These are phyloP conservation scores for Arnoldichthys spilopterus DNA, from an alignment of 2,797 vertebrate genomes.

Conservation along the genomic window DNA sequence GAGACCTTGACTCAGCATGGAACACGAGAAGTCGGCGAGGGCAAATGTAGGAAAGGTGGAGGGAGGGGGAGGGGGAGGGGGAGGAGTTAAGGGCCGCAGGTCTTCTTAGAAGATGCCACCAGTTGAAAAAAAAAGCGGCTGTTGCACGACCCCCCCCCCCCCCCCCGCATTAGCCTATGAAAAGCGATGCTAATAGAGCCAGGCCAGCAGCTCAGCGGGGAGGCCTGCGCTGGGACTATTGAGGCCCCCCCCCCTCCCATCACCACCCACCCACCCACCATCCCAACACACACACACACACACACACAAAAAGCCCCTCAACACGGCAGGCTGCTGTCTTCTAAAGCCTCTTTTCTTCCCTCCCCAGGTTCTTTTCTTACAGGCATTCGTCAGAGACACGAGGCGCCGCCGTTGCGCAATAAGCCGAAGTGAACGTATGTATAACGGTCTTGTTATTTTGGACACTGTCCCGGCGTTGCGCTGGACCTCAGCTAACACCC, in stretches of 20 bases:
- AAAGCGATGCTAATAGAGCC: slow-evolving; percentile 40
- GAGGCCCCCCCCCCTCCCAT: neutral
- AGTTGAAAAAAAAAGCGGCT: slow-evolving; percentile 31
- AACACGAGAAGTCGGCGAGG: neutral
- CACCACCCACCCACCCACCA: neutral
- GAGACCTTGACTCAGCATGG: neutral
- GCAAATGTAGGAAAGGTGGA: neutral
- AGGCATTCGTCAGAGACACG: slow-evolving; percentile 24
- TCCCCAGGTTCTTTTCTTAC: neutral
- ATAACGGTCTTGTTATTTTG: slow-evolving; percentile 53
- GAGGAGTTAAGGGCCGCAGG: slow-evolving; percentile 14
- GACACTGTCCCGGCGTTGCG: slow-evolving; percentile 66
- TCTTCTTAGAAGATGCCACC: slow-evolving; percentile 43
- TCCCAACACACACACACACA: no score
- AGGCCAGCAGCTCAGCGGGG: slow-evolving; percentile 14
- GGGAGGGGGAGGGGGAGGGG: neutral
- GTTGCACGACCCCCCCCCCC: slow-evolving; percentile 8
- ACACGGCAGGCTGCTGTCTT: slow-evolving; percentile 22
- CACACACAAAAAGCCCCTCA: neutral
- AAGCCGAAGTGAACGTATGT: slow-evolving; percentile 36
- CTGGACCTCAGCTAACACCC: slow-evolving; percentile 64
- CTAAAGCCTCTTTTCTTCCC: slow-evolving; percentile 34
- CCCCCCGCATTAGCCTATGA: slow-evolving; percentile 42
- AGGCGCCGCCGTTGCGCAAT: slow-evolving; percentile 24
- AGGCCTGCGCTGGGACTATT: neutral